Evolutionary conservation across 2,888 invertebrate species (phyloP).

Genomic region (Automeris io): DNA sequence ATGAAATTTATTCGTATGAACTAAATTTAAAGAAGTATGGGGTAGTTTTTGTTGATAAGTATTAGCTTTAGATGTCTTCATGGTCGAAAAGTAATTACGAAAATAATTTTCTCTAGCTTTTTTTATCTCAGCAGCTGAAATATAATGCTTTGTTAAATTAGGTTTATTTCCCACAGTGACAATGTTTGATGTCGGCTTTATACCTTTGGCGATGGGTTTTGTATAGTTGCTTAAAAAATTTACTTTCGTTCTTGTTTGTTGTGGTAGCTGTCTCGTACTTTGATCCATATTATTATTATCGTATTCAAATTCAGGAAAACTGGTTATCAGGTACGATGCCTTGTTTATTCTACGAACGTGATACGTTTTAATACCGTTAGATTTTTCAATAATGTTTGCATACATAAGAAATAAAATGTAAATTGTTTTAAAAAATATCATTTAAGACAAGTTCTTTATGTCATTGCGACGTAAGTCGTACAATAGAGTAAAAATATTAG

Average conservation of each 20-base stretch:
- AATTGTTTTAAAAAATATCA: constrained; percentile 25
- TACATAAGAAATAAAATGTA: constrained; percentile 39
- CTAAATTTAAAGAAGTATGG: not conserved
- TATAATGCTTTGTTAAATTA: constrained; percentile 22
- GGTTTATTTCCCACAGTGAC: constrained; percentile 28
- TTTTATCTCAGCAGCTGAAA: constrained; percentile 38
- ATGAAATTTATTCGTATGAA: not conserved
- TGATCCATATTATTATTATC: constrained; percentile 13
- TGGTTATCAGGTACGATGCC: constrained; percentile 50
- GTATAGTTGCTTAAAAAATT: not conserved
- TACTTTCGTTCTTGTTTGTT: constrained; percentile 11
- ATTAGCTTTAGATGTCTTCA: constrained; percentile 22
- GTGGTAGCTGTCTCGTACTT: constrained; percentile 13
- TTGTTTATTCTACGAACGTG: constrained; percentile 54
- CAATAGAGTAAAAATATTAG: not conserved
- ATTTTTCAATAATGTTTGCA: constrained; percentile 29
- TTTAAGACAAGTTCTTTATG: constrained; percentile 10
- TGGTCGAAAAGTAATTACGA: constrained; percentile 30
- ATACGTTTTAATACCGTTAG: constrained; percentile 45
- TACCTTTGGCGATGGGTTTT: not conserved
- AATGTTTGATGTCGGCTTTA: constrained; percentile 13
- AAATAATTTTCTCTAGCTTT: constrained; percentile 55
- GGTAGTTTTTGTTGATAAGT: constrained; percentile 10
- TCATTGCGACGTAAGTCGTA: not conserved
- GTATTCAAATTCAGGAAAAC: constrained; percentile 38